Evolutionary conservation across 2,797 vertebrate genomes (phyloP).

Genomic region (Amblyraja radiata): DNA sequence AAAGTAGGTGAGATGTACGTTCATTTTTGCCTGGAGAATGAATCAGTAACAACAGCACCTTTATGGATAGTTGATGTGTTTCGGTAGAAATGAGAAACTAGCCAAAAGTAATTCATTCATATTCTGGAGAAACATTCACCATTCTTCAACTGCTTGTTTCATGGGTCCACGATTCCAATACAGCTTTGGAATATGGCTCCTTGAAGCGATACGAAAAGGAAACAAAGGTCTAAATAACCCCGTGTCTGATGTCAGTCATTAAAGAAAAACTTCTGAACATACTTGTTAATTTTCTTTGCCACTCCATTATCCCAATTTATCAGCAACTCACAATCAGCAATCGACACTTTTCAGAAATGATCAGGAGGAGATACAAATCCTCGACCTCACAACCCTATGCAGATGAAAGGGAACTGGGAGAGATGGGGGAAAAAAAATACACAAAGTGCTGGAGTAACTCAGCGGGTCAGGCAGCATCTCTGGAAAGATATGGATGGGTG

Average conservation of each 20-base stretch:
- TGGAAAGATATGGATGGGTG: too few relatives aligned
- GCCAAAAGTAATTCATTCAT: neutral
- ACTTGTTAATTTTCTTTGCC: neutral
- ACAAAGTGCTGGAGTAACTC: too few relatives aligned
- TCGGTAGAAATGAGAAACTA: neutral
- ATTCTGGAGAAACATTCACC: neutral
- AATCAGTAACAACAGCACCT: neutral
- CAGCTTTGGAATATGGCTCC: neutral
- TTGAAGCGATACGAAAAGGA: neutral
- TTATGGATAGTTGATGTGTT: neutral
- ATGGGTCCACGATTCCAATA: neutral
- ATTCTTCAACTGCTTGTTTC: neutral
- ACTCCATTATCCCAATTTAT: neutral
- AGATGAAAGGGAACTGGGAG: neutral
- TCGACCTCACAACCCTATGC: too few relatives aligned
- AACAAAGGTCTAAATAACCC: neutral
- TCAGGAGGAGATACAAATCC: neutral
- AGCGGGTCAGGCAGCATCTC: too few relatives aligned
- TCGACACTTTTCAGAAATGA: neutral
- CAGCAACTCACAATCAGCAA: neutral
- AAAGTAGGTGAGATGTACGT: neutral
- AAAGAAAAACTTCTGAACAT: neutral
- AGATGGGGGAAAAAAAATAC: too few relatives aligned
- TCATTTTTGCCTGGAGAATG: too few relatives aligned
- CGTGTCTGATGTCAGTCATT: neutral